Evolutionary conservation across 2,888 invertebrate genomes (phyloP).

Genomic region (Diogma glabrata): DNA sequence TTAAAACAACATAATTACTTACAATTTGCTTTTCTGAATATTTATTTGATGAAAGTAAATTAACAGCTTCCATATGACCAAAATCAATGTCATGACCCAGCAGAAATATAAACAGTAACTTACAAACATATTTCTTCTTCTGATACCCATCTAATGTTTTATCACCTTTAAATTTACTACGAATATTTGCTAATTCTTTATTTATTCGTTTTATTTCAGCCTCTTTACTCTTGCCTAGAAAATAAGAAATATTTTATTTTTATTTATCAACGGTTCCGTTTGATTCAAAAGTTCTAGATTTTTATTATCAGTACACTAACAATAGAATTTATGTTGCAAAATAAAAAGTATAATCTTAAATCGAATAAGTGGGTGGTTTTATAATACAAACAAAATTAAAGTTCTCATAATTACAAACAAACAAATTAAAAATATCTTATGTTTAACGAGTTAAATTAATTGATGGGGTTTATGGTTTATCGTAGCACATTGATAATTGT

Average conservation of each 20-base stretch:
- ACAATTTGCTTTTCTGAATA: conserved; percentile 99
- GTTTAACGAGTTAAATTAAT: too few species aligned
- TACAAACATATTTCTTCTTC: conserved; percentile 99
- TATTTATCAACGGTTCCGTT: conserved; percentile 3
- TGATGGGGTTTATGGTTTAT: too few species aligned
- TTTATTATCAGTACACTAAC: neutral
- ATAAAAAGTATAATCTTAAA: conserved; percentile 6
- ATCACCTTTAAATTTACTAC: conserved; percentile 99
- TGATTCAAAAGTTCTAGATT: neutral
- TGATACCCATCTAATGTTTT: conserved; percentile 99
- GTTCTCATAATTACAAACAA: too few species aligned
- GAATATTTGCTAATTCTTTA: conserved; percentile 97
- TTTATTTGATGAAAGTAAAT: conserved; percentile 97
- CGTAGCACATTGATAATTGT: too few species aligned
- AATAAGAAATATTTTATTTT: conserved; percentile 11
- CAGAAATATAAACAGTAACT: conserved; percentile 96
- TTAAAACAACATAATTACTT: conserved; percentile 36
- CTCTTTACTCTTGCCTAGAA: conserved; percentile 92
- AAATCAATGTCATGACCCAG: conserved; percentile 99
- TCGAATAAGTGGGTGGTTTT: conserved; percentile 6
- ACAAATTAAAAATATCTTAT: too few species aligned
- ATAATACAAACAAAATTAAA: too few species aligned
- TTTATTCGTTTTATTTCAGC: conserved; percentile 99
- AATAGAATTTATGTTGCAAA: too few species aligned
- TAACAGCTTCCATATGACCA: conserved; percentile 99